Conservation (phyloP, 2,113 vertebrate genomes). For the Leuciscus idus region DNA sequence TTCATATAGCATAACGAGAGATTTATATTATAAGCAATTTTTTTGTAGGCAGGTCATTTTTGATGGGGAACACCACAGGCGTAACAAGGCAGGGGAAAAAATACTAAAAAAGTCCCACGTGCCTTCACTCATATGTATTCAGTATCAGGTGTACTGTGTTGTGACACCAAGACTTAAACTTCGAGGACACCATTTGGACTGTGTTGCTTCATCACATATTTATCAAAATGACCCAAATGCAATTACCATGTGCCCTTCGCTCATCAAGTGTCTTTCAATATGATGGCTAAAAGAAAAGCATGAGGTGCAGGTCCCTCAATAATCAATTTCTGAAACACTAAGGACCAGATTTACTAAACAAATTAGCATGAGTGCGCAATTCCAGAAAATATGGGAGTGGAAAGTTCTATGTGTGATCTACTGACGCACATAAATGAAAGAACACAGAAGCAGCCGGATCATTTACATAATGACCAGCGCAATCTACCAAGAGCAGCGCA, state of each 20-base stretch:
- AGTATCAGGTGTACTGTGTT: not conserved
- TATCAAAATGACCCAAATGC: not conserved
- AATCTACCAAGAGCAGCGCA: too few relatives aligned
- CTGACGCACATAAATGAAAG: too few relatives aligned
- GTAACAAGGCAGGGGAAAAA: too few relatives aligned
- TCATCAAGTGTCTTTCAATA: constrained; percentile 58
- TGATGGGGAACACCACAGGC: too few relatives aligned
- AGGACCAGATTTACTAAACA: not conserved
- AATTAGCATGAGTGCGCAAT: too few relatives aligned
- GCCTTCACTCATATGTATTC: not conserved
- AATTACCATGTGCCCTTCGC: constrained; percentile 33
- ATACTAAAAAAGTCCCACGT: not conserved
- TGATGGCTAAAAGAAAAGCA: constrained; percentile 61
- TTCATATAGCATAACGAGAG: too few relatives aligned
- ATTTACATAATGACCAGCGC: too few relatives aligned
- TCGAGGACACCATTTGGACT: not conserved
- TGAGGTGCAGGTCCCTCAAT: constrained; percentile 68
- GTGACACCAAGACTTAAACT: not conserved
- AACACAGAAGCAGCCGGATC: too few relatives aligned
- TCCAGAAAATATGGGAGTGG: too few relatives aligned
- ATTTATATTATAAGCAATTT: too few relatives aligned
- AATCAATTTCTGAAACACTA: constrained; percentile 72
- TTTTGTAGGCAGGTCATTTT: too few relatives aligned
- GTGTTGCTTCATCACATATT: not conserved
- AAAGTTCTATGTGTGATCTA: too few relatives aligned